Conservation (phyloP, 2,797 vertebrate species). For the Malurus splendens region DNA sequence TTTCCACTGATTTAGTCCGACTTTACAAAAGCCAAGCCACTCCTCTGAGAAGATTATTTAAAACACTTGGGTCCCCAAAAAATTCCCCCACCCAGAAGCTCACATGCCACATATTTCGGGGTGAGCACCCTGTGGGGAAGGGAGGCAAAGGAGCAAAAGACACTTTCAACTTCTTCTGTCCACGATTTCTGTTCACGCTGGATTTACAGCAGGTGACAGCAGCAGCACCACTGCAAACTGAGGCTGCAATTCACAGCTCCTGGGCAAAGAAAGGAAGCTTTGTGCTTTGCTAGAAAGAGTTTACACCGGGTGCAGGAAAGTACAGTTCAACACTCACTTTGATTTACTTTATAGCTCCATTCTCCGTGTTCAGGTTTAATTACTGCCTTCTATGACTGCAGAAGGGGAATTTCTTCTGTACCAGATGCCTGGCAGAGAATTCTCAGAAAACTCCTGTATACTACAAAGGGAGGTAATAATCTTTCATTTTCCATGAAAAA, state of each 20-base stretch:
- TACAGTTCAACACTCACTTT: slow-evolving; percentile 37
- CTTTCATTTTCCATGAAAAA: slow-evolving; percentile 47
- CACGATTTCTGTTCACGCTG: accelerated
- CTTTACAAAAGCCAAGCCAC: neutral
- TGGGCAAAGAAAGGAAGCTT: slow-evolving; percentile 9
- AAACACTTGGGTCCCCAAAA: neutral
- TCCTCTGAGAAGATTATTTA: neutral
- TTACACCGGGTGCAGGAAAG: slow-evolving; percentile 1
- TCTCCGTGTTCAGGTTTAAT: slow-evolving; percentile 7
- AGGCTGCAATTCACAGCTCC: slow-evolving; percentile 6
- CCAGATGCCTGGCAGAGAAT: slow-evolving; percentile 7
- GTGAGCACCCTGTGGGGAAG: neutral
- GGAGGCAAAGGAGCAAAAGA: neutral
- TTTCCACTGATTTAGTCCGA: neutral
- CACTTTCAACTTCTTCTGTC: neutral
- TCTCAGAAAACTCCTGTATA: neutral
- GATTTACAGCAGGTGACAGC: slow-evolving; percentile 24
- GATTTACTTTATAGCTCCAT: slow-evolving; percentile 35
- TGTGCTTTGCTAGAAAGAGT: slow-evolving; percentile 3
- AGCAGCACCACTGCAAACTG: neutral
- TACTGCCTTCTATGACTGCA: slow-evolving; percentile 29
- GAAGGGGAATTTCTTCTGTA: slow-evolving; percentile 13
- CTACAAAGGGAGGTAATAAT: slow-evolving; percentile 32
- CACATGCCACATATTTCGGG: neutral
- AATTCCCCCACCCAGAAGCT: neutral